Evolutionary conservation across 2,113 vertebrate genomes (phyloP).

Genomic region (Otolemur garnettii): DNA sequence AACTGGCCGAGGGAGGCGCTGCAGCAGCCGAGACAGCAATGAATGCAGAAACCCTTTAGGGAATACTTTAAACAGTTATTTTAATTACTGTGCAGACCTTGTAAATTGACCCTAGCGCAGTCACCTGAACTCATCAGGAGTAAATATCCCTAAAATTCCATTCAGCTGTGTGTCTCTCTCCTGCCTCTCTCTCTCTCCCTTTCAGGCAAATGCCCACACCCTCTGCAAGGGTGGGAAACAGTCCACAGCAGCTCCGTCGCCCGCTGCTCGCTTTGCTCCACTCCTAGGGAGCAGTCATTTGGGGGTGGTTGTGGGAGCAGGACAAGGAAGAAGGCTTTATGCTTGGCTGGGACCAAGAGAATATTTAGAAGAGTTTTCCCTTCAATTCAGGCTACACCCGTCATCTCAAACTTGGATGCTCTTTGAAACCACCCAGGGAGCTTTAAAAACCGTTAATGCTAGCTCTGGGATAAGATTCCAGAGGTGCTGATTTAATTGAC

Average conservation of each 20-base stretch:
- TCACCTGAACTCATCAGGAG: neutral
- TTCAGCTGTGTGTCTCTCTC: neutral
- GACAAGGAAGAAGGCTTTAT: neutral
- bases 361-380: neutral
- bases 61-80: neutral
- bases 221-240: neutral
- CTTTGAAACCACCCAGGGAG: neutral
- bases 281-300: neutral
- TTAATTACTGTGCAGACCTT: neutral
- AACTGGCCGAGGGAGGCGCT: neutral
- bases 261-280: too few relatives aligned
- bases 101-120: neutral
- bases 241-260: neutral
- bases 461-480: neutral
- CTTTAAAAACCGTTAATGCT: neutral
- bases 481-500: neutral
- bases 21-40: neutral
- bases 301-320: neutral
- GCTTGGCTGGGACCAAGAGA: neutral
- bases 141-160: neutral
- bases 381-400: neutral
- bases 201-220: neutral
- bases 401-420: slow-evolving; percentile 2
- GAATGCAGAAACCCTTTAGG: neutral
- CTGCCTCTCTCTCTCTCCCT: neutral